Evolutionary conservation across 2,113 vertebrate genomes (phyloP).

Genomic region (Rhea americana): DNA sequence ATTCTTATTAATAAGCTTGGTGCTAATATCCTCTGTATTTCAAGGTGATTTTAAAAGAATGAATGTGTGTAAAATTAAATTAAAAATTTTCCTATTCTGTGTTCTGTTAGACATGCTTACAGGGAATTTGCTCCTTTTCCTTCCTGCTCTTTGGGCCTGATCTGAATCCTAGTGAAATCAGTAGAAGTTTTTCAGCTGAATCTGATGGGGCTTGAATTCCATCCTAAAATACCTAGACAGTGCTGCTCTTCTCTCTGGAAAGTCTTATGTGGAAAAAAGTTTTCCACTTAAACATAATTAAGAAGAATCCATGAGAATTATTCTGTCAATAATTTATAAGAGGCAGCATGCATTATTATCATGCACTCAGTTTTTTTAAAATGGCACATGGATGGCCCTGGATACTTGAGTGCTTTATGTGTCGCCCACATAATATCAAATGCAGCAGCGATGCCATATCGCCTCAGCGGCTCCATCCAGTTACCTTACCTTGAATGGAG

Average conservation of each 20-base stretch:
- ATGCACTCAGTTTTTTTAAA: conserved; percentile 18
- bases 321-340: conserved; percentile 36
- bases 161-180: conserved; percentile 35
- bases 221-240: conserved; percentile 5
- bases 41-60: conserved; percentile 9
- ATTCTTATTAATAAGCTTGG: neutral
- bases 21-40: conserved; percentile 43
- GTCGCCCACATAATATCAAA: neutral
- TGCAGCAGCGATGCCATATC: neutral
- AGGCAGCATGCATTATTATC: conserved; percentile 29
- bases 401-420: conserved; percentile 6
- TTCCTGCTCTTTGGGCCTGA: conserved; percentile 18
- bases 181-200: conserved; percentile 25
- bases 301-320: conserved; percentile 16
- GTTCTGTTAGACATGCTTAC: neutral
- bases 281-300: conserved; percentile 34
- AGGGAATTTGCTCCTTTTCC: conserved; percentile 7
- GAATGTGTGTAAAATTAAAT: neutral
- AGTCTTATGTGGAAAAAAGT: neutral
- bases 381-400: neutral
- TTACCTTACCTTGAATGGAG: neutral
- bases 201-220: conserved; percentile 14
- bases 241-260: neutral
- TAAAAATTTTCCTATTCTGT: neutral
- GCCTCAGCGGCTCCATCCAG: neutral